Evolutionary conservation across 2,888 invertebrate species (phyloP).

Genomic region (Entomobrya multifasciata): DNA sequence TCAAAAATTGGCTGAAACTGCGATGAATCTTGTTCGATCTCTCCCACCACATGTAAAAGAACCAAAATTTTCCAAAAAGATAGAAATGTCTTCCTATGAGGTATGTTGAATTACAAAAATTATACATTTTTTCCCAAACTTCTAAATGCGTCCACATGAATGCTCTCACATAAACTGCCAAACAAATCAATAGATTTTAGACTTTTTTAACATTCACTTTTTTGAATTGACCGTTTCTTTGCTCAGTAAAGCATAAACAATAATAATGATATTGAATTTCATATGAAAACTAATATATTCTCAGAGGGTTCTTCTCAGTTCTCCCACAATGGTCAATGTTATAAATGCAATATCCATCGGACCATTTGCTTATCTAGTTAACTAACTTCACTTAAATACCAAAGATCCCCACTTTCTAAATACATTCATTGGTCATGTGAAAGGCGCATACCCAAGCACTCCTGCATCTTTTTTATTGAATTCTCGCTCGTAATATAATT

Average conservation of each 20-base stretch:
- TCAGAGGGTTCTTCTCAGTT: conserved; percentile 55
- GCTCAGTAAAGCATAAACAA: conserved; percentile 46
- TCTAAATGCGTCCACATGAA: conserved; percentile 7
- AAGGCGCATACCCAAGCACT: conserved; percentile 5
- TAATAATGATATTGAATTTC: conserved; percentile 52
- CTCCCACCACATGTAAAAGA: conserved; percentile 74
- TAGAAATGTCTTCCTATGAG: conserved; percentile 70
- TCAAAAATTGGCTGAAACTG: conserved; percentile 76
- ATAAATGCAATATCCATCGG: conserved; percentile 1
- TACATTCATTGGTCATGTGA: background rate
- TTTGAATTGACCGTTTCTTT: conserved; percentile 62
- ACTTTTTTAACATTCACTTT: conserved; percentile 21
- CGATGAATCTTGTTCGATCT: conserved; percentile 74
- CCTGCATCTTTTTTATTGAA: conserved; percentile 35
- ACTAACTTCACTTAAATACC: background rate
- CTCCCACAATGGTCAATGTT: conserved; percentile 25
- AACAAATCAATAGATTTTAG: conserved; percentile 67
- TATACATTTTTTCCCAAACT: background rate
- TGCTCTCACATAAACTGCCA: conserved; percentile 60
- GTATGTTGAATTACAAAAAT: conserved; percentile 17
- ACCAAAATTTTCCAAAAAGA: conserved; percentile 77
- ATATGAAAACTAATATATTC: conserved; percentile 58
- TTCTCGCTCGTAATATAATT: conserved; percentile 65
- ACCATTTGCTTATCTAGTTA: conserved; percentile 20
- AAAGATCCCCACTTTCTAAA: background rate